A percentile compares a stretch with the other conserved stretches of the same genome.
These are phyloP conservation scores for Poecilobothrus nobilitatus DNA, from an alignment of 2,888 invertebrate genomes.

Conservation along the genomic window DNA sequence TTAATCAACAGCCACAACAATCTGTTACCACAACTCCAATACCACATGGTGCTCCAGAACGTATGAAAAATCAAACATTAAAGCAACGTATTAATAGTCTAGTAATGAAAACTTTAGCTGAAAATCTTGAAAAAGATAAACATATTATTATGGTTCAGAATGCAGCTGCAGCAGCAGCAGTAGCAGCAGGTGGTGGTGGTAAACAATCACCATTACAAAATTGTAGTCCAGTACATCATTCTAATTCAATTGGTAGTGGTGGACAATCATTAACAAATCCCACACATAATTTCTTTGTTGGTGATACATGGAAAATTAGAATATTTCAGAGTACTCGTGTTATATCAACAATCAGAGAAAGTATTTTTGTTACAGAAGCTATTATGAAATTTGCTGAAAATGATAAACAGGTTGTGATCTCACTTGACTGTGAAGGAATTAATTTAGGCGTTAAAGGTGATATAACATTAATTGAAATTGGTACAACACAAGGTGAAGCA, in stretches of 20 bases:
- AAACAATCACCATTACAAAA: slow-evolving; percentile 25
- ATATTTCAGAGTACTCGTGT: slow-evolving; percentile 74
- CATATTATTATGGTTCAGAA: slow-evolving; percentile 32
- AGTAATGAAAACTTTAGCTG: slow-evolving; percentile 80
- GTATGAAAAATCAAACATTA: slow-evolving; percentile 58
- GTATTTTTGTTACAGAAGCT: slow-evolving; percentile 65
- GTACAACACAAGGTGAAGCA: slow-evolving; percentile 70
- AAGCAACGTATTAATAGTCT: slow-evolving; percentile 83
- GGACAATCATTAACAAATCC: slow-evolving; percentile 42
- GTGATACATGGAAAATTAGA: slow-evolving; percentile 73
- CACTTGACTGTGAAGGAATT: slow-evolving; percentile 88
- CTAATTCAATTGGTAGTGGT: slow-evolving; percentile 12
- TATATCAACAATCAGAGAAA: slow-evolving; percentile 69
- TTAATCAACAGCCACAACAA: neutral
- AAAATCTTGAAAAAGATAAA: slow-evolving; percentile 59
- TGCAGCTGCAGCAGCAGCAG: slow-evolving; percentile 13
- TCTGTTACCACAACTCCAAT: slow-evolving; percentile 8
- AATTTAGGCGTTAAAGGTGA: slow-evolving; percentile 84
- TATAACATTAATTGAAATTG: slow-evolving; percentile 77
- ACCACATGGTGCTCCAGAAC: slow-evolving; percentile 16
- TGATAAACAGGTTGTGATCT: slow-evolving; percentile 55
- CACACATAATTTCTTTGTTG: slow-evolving; percentile 45
- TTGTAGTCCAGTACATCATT: slow-evolving; percentile 35
- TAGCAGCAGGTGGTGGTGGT: slow-evolving; percentile 25
- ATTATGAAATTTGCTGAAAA: slow-evolving; percentile 52